phyloP scores from a whole-genome alignment of 2,888 invertebrate genomes.

The Lepidonotus clava region DNA sequence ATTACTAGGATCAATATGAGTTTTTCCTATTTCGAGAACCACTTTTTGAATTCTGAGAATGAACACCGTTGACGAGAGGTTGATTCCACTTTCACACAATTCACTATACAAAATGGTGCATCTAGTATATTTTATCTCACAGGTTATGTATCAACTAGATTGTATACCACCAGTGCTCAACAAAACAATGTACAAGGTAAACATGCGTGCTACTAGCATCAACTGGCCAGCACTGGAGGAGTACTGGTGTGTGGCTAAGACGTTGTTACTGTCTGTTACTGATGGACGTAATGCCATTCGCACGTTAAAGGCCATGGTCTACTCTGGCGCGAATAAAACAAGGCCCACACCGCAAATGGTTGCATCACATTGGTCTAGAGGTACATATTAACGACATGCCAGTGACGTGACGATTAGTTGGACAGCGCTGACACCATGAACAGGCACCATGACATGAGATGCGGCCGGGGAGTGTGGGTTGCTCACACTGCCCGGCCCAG shows the following conservation, averaged over 20 bases:
- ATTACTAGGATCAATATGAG: neutral
- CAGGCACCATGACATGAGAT: neutral
- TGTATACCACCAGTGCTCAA: conserved; percentile 35
- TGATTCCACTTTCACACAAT: conserved; percentile 12
- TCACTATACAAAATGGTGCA: conserved; percentile 38
- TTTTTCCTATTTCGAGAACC: neutral
- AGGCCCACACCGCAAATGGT: too few relatives aligned
- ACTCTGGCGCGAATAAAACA: neutral
- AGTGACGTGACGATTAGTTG: neutral
- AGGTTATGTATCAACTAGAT: neutral
- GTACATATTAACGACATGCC: neutral
- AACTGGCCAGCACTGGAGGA: too few relatives aligned
- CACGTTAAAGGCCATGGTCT: neutral
- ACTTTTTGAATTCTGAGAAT: neutral
- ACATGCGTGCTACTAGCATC: conserved; percentile 8
- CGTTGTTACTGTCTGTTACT: neutral
- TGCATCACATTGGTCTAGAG: neutral
- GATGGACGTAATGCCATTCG: neutral
- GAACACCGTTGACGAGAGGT: neutral
- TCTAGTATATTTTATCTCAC: neutral
- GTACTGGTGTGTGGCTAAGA: neutral
- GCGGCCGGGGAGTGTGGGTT: neutral
- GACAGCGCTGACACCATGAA: neutral
- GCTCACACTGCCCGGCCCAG: neutral
- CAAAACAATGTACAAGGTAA: conserved; percentile 31